Evolutionary conservation across 2,113 vertebrate genomes (phyloP).

Genomic region (Corythornis madagascariensis): DNA sequence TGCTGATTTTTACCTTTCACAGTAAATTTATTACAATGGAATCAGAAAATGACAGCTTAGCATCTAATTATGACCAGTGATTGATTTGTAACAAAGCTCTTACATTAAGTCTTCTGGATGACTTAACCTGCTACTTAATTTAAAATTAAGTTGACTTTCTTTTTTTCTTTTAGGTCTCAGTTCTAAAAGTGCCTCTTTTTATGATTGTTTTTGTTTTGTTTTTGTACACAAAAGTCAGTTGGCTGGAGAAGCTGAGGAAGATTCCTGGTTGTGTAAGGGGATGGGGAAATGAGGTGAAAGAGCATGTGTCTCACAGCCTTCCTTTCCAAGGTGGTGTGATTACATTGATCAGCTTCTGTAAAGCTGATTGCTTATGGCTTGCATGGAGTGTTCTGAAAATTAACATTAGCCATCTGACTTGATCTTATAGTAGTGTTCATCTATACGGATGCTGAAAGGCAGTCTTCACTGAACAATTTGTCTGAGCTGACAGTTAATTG

Average conservation of each 20-base stretch:
- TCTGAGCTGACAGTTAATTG: background rate
- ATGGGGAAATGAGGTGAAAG: conserved; percentile 80
- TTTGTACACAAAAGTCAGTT: conserved; percentile 77
- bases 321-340: conserved; percentile 81
- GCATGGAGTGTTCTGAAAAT: conserved; percentile 58
- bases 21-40: background rate
- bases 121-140: background rate
- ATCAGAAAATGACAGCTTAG: background rate
- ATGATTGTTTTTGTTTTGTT: background rate
- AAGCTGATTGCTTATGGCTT: conserved; percentile 69
- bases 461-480: background rate
- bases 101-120: background rate
- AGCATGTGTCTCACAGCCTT: conserved; percentile 74
- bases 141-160: background rate
- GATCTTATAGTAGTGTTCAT: background rate
- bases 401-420: background rate
- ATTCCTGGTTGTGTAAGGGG: conserved; percentile 81
- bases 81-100: background rate
- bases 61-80: background rate
- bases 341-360: conserved; percentile 59
- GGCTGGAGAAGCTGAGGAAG: conserved; percentile 85
- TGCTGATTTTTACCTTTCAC: background rate
- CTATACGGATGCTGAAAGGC: conserved; percentile 45
- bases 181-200: conserved; percentile 30
- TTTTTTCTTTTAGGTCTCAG: background rate